These are phyloP conservation scores for Brachionichthys hirsutus DNA, from an alignment of 2,113 vertebrate genomes.

Conservation along the genomic window DNA sequence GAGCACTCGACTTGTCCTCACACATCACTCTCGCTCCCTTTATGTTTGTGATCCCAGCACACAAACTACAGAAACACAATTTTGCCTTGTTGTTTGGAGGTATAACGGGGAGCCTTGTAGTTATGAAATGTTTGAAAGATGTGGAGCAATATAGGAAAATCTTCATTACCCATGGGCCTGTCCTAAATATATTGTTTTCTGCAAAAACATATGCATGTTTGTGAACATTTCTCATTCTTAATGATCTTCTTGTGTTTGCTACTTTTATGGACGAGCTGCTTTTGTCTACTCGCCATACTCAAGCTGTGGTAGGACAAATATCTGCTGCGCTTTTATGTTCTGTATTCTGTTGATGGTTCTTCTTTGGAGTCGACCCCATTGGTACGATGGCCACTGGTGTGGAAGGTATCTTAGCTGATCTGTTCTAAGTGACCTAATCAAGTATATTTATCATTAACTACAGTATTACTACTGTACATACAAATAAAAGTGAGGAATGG, in stretches of 20 bases:
- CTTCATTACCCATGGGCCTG: conserved; percentile 63
- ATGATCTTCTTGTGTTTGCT: conserved; percentile 39
- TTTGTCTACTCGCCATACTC: conserved; percentile 17
- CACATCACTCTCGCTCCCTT: conserved; percentile 41
- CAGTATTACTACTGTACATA: conserved; percentile 39
- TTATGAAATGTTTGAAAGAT: conserved; percentile 46
- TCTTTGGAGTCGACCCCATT: too few relatives aligned
- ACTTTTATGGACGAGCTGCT: conserved; percentile 26
- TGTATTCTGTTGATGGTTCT: conserved; percentile 13
- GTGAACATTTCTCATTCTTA: conserved; percentile 24
- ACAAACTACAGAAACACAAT: conserved; percentile 63
- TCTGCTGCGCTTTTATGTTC: conserved; percentile 62
- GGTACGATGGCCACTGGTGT: too few relatives aligned
- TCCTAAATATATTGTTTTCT: conserved; percentile 39
- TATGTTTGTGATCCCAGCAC: conserved; percentile 58
- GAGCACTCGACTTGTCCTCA: conserved; percentile 45
- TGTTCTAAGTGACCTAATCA: too few relatives aligned
- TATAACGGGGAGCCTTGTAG: conserved; percentile 43
- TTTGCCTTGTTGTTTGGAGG: conserved; percentile 64
- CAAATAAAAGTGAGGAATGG: conserved; percentile 2
- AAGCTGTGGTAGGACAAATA: conserved; percentile 40
- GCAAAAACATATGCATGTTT: conserved; percentile 56
- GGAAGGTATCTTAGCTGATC: too few relatives aligned
- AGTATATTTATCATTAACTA: conserved; percentile 24
- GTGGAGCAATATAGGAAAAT: conserved; percentile 71